Evolutionary conservation across 2,113 vertebrate species (phyloP).

Genomic region (Malurus cyaneus): DNA sequence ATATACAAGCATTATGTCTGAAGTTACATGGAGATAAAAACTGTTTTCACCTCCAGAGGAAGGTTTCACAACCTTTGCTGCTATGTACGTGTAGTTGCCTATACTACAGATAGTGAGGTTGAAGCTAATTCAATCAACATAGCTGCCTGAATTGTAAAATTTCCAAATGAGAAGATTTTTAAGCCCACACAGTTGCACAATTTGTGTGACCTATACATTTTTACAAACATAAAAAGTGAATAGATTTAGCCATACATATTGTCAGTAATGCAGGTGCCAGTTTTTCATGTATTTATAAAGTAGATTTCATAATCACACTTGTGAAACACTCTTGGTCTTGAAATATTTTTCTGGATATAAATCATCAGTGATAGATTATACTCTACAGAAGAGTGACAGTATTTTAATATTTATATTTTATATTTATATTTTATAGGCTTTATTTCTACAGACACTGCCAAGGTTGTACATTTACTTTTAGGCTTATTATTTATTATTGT

Average conservation of each 20-base stretch:
- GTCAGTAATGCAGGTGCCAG: background rate
- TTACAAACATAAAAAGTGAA: background rate
- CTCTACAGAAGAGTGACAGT: background rate
- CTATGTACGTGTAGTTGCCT: background rate
- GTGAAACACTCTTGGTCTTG: background rate
- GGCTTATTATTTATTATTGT: background rate
- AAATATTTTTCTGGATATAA: background rate
- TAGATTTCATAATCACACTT: background rate
- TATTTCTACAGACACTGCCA: background rate
- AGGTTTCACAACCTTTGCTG: background rate
- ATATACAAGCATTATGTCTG: background rate
- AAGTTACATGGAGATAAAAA: background rate
- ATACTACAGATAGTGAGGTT: background rate
- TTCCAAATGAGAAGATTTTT: background rate
- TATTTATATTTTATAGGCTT: background rate
- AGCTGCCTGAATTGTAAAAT: background rate
- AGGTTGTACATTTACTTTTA: background rate
- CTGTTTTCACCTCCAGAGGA: accelerated
- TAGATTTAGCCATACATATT: background rate
- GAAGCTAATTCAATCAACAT: background rate
- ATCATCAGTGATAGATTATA: background rate
- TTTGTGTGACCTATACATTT: background rate
- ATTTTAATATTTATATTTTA: background rate
- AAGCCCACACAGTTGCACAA: accelerated
- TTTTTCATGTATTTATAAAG: background rate